Conservation (phyloP, 2,797 vertebrate genomes). For the Sparidentex hasta region DNA sequence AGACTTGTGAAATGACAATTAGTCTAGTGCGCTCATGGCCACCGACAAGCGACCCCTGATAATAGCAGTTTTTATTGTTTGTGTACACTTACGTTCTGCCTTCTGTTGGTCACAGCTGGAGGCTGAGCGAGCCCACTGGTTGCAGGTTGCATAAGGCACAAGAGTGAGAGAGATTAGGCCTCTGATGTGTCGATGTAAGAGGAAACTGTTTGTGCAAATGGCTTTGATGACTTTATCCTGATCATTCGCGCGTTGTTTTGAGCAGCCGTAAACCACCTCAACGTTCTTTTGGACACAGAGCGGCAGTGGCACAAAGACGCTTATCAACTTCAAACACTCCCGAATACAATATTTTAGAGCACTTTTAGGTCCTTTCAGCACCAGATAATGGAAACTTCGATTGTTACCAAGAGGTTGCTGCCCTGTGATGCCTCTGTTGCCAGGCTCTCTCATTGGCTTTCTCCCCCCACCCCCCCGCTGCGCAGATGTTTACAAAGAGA, state of each 20-base stretch:
- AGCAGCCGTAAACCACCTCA: slow-evolving; percentile 31
- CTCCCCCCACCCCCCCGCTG: slow-evolving; percentile 69
- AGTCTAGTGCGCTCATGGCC: slow-evolving; percentile 75
- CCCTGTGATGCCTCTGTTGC: slow-evolving; percentile 84
- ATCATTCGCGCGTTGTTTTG: slow-evolving; percentile 48
- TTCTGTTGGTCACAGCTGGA: slow-evolving; percentile 79
- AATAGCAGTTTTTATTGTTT: slow-evolving; percentile 79
- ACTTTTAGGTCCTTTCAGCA: slow-evolving; percentile 75
- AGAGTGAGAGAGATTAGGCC: slow-evolving; percentile 44
- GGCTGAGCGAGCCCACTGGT: slow-evolving; percentile 78
- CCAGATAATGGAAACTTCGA: slow-evolving; percentile 83
- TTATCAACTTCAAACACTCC: slow-evolving; percentile 60
- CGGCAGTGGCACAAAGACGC: slow-evolving; percentile 42
- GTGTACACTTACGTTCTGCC: slow-evolving; percentile 67
- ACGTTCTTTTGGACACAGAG: slow-evolving; percentile 50
- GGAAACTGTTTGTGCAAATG: slow-evolving; percentile 33
- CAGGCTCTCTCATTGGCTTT: slow-evolving; percentile 83
- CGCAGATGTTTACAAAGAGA: slow-evolving; percentile 88
- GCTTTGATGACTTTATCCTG: slow-evolving; percentile 37
- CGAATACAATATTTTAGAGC: slow-evolving; percentile 66
- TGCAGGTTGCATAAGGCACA: slow-evolving; percentile 55
- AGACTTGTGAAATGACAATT: slow-evolving; percentile 77
- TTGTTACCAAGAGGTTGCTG: slow-evolving; percentile 83
- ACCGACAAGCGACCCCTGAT: slow-evolving; percentile 73
- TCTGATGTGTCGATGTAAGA: slow-evolving; percentile 54